These are phyloP conservation scores for Eupeodes latifasciatus DNA, from an alignment of 2,888 invertebrate species.

Conservation along the genomic window DNA sequence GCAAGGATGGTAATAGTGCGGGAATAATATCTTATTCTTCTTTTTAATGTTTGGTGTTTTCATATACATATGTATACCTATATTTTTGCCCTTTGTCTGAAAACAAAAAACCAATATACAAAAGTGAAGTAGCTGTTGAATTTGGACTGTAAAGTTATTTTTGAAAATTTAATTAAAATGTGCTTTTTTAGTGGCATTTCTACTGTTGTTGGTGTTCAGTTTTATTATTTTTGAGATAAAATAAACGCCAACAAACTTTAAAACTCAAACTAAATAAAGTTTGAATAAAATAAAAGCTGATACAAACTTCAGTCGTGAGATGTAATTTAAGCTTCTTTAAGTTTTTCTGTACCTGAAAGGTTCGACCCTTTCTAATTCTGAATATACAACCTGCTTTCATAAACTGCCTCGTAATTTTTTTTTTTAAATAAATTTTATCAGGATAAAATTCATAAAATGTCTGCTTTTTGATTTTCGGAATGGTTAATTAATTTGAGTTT, in stretches of 20 bases:
- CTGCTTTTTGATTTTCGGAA: too few relatives aligned
- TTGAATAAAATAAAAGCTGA: neutral
- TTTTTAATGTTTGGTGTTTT: neutral
- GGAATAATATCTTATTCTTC: conserved; percentile 22
- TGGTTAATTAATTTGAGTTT: too few relatives aligned
- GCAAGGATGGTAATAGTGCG: neutral
- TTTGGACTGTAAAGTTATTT: neutral
- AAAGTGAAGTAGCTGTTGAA: neutral
- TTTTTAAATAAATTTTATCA: too few relatives aligned
- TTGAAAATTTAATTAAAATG: conserved; percentile 13
- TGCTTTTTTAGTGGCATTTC: neutral
- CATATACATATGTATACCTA: too few relatives aligned
- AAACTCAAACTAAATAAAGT: neutral
- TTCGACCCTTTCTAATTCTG: too few relatives aligned
- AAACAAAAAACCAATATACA: neutral
- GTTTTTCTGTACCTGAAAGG: too few relatives aligned
- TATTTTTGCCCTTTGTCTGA: conserved; percentile 9
- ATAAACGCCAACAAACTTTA: neutral
- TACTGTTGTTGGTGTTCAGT: neutral
- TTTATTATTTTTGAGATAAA: neutral
- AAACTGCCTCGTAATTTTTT: too few relatives aligned
- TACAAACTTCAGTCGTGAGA: neutral
- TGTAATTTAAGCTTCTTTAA: too few relatives aligned
- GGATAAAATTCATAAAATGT: too few relatives aligned
- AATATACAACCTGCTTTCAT: too few relatives aligned